Evolutionary conservation across 1,140 invertebrate genomes (phyloP), one percentile per base, ranked within the genome.

Genomic region (Macrobrachium rosenbergii): DNA sequence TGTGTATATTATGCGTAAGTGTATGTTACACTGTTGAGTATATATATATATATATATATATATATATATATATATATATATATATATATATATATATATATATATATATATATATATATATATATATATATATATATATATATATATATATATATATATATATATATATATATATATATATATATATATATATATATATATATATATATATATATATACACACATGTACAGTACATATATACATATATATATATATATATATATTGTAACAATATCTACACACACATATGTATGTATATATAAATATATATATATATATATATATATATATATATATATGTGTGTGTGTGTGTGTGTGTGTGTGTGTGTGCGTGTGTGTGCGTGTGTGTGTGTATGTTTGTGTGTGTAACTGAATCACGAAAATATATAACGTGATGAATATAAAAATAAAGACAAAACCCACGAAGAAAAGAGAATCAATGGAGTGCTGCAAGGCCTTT

Each of bases 31-130:
- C 7, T 8, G 6, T 0, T 11, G 23, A 14, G 64, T 21, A 67
- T 14, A 7, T 12, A 17, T 67, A 14, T 14, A 67, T 67, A 67
- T n/a, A n/a, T 67, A 14, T 67, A 6, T 67, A 67, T 67, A 67
- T 67, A 67, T 67, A 67, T 67, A 67, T 67, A 67, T 67, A 67
- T 67, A 67, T 67, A 67, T 67, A 67, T 67, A 67, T 67, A 67
- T 67, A 67, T 67, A 67, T 67, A 67, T 67, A 67, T 67, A 67
- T 67, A 67, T 67, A 67, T 67, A 67, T 14, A 67, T 67, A 67
- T 67, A 67, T 67, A 67, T 67, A 67, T 67, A 67, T 67, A 67
- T 67, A 23, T 67, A 67, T 67, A 67, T 67, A 23, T 67, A 67
- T 67, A 67, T 67, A 67, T 67, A 67, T 67, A 67, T 67, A 67